phyloP scores from a whole-genome alignment of 2,888 invertebrate species.

The Xanthorhoe designata region DNA sequence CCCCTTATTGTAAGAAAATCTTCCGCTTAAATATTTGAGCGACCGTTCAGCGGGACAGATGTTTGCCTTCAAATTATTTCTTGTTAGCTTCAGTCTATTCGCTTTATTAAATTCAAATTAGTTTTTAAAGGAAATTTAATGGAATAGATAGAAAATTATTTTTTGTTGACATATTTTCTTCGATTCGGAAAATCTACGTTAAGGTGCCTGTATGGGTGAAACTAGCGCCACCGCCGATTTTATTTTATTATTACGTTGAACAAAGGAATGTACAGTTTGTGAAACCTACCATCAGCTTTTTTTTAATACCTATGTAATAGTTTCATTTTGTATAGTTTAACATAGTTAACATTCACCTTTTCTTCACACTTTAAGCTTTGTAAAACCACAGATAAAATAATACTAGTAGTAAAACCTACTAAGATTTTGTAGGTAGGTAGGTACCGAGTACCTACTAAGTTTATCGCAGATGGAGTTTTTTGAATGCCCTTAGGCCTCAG shows the following conservation, averaged over 20 bases:
- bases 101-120: constrained; percentile 29
- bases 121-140: constrained; percentile 25
- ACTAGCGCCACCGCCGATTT: too few relatives aligned
- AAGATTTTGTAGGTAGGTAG: not conserved
- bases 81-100: constrained; percentile 27
- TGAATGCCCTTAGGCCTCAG: not conserved
- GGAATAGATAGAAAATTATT: constrained; percentile 18
- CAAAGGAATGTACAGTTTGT: too few relatives aligned
- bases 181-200: too few relatives aligned
- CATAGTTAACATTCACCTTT: too few relatives aligned
- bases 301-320: too few relatives aligned
- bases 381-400: too few relatives aligned
- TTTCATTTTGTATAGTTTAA: too few relatives aligned
- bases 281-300: too few relatives aligned
- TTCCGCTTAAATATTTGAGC: constrained; percentile 67
- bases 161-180: not conserved
- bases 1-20: constrained; percentile 56
- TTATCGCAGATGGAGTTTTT: not conserved
- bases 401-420: too few relatives aligned
- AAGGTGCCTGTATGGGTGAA: too few relatives aligned
- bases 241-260: too few relatives aligned
- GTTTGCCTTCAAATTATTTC: constrained; percentile 49
- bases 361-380: not conserved
- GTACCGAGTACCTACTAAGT: not conserved
- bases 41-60: constrained; percentile 53